A percentile compares a stretch with the other conserved stretches of the same genome.
Conservation (phyloP, 1,140 invertebrate species). For the Tenebrio molitor region DNA sequence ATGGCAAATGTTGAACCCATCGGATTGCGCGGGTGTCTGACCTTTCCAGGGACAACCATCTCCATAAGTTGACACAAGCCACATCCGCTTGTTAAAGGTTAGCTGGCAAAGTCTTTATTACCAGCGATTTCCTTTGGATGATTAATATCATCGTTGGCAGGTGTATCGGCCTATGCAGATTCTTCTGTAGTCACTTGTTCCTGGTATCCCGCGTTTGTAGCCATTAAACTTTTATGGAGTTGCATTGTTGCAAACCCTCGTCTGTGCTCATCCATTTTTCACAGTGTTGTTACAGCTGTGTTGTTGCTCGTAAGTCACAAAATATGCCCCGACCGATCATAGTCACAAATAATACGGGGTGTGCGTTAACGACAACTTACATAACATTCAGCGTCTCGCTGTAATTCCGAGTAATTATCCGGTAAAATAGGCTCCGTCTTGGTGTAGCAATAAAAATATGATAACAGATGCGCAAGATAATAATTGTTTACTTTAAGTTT, state of each 20-base stretch:
- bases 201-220: too few species aligned
- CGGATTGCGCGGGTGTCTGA: conserved; percentile 49
- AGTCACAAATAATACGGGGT: too few species aligned
- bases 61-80: conserved; percentile 35
- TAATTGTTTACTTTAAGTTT: conserved; percentile 31
- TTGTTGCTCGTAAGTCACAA: too few species aligned
- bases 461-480: conserved; percentile 31
- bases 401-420: neutral
- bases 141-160: conserved; percentile 25
- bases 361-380: too few species aligned
- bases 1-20: conserved; percentile 29
- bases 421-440: neutral
- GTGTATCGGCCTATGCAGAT: neutral
- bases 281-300: too few species aligned
- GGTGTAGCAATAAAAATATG: conserved; percentile 6
- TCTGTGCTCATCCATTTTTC: too few species aligned
- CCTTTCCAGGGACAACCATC: conserved; percentile 49
- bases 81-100: conserved; percentile 50
- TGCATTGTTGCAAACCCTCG: too few species aligned
- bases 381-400: too few species aligned
- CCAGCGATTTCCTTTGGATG: conserved; percentile 49
- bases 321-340: too few species aligned
- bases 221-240: too few species aligned
- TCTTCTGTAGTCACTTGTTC: too few species aligned
- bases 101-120: conserved; percentile 47